phyloP scores from a whole-genome alignment of 2,113 vertebrate genomes.

The Bos taurus region DNA sequence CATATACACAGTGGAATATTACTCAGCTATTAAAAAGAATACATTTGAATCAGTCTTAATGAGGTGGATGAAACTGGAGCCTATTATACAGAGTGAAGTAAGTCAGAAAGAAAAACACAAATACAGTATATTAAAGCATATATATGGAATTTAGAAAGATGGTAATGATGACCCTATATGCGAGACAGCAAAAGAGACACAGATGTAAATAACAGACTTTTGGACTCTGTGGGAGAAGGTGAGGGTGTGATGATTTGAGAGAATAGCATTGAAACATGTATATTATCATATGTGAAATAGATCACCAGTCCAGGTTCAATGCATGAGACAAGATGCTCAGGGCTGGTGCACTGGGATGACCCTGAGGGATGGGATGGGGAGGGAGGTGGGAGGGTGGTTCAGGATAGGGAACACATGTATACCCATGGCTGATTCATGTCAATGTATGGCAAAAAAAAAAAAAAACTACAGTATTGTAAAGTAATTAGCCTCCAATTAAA shows the following conservation, averaged over 20 bases:
- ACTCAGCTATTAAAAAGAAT: background rate
- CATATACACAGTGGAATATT: background rate
- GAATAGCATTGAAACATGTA: background rate
- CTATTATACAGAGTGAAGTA: background rate
- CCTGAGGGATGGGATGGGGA: background rate
- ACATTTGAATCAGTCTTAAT: background rate
- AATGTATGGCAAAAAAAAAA: background rate
- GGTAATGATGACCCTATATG: background rate
- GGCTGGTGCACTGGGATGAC: background rate
- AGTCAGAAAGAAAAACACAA: background rate
- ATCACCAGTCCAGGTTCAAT: background rate
- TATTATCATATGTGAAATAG: background rate
- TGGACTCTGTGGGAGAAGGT: background rate
- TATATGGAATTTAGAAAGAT: background rate
- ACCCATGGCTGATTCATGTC: background rate
- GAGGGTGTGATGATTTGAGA: background rate
- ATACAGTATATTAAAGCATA: background rate
- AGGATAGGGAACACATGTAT: background rate
- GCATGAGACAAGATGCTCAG: background rate
- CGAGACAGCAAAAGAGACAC: background rate
- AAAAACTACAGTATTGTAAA: background rate
- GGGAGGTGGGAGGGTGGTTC: background rate
- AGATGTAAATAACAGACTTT: background rate
- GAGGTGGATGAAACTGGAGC: background rate
- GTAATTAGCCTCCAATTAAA: background rate